A percentile compares a stretch with the other conserved stretches of the same genome.
Conservation (phyloP, 2,797 vertebrate genomes). For the Uromys caudimaculatus region DNA sequence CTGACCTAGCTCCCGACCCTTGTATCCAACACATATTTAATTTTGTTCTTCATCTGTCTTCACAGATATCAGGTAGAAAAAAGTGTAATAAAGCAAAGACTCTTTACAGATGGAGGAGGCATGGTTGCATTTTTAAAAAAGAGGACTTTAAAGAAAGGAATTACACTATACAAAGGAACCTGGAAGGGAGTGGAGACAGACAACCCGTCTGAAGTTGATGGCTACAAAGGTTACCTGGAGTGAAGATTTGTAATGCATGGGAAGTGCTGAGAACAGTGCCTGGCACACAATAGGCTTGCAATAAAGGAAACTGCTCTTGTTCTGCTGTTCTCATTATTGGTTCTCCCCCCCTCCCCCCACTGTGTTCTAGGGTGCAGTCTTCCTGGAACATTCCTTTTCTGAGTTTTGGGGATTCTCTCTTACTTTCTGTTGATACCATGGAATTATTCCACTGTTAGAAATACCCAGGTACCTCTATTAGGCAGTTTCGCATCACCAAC, state of each 20-base stretch:
- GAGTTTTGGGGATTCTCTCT: not conserved
- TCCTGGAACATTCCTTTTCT: not conserved
- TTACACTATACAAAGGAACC: not conserved
- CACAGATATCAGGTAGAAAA: not conserved
- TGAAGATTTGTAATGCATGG: not conserved
- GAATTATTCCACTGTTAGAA: not conserved
- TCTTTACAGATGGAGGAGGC: not conserved
- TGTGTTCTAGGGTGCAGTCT: not conserved
- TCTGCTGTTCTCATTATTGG: not conserved
- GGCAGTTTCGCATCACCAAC: not conserved
- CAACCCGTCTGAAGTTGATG: not conserved
- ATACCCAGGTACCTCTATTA: not conserved
- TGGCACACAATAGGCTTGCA: not conserved
- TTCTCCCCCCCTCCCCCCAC: not conserved
- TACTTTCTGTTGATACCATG: not conserved
- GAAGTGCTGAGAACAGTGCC: not conserved
- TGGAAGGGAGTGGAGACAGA: not conserved
- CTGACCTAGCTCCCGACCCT: not conserved
- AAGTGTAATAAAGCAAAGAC: not conserved
- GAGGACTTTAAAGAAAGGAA: not conserved
- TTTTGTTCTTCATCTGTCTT: constrained; percentile 16
- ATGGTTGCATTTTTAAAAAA: not conserved
- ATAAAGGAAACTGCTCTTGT: not conserved
- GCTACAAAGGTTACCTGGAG: not conserved
- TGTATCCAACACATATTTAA: not conserved